These are phyloP conservation scores for Toxonevra muliebris DNA, from an alignment of 2,888 invertebrate species.

Conservation along the genomic window DNA sequence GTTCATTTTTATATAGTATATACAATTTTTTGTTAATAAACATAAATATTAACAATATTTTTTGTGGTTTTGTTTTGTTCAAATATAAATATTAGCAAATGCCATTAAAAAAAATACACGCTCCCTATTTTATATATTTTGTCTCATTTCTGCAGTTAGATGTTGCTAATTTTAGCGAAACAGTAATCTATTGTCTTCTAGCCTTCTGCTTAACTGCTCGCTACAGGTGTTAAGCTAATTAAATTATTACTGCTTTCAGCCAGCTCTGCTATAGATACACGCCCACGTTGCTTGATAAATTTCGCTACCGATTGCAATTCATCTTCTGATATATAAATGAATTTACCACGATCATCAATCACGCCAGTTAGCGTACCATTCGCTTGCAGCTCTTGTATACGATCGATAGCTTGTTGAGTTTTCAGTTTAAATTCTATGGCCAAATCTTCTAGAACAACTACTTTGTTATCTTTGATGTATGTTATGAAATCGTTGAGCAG, in stretches of 20 bases:
- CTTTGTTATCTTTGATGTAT: constrained; percentile 89
- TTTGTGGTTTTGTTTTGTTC: no score
- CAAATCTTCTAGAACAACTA: constrained; percentile 92
- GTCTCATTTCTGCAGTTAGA: no score
- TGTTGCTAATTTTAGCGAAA: neutral
- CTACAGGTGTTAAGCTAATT: constrained; percentile 79
- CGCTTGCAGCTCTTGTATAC: constrained; percentile 85
- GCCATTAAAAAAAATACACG: neutral
- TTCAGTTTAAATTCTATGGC: constrained; percentile 91
- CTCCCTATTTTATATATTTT: neutral
- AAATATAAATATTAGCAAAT: no score
- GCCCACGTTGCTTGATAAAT: constrained; percentile 92
- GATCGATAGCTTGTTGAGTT: constrained; percentile 86
- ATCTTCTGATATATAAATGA: constrained; percentile 93
- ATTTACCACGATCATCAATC: constrained; percentile 98
- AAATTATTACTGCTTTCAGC: constrained; percentile 94
- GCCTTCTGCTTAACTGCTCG: constrained; percentile 35
- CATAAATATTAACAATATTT: no score
- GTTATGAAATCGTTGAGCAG: constrained; percentile 85
- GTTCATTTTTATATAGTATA: neutral
- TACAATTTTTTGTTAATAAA: neutral
- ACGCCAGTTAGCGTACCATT: constrained; percentile 92
- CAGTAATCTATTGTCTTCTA: neutral
- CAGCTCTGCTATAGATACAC: constrained; percentile 92
- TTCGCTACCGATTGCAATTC: constrained; percentile 94